Percentiles rank a stretch among this genome's conserved stretches.
Conservation (phyloP, 2,113 vertebrate genomes). For the Aspiorhynchus laticeps region DNA sequence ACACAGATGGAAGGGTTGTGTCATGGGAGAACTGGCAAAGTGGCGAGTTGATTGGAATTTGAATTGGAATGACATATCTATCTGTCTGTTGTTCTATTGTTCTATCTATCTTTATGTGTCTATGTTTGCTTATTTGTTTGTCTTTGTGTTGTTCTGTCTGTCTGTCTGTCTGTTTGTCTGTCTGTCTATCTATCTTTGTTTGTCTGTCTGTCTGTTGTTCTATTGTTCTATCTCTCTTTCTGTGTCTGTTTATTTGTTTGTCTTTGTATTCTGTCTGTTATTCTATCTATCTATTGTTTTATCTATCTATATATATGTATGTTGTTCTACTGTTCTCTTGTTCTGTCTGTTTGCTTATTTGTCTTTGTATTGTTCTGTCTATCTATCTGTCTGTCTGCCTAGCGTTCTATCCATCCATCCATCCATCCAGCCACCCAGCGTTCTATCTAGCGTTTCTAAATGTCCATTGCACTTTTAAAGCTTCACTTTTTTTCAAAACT, state of each 20-base stretch:
- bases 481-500: neutral
- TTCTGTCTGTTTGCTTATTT: too few relatives aligned
- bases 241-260: too few relatives aligned
- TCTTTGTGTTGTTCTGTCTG: neutral
- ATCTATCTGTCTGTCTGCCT: neutral
- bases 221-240: neutral
- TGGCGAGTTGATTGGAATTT: neutral
- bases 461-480: neutral
- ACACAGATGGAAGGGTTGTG: neutral
- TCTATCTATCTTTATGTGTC: neutral
- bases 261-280: too few relatives aligned
- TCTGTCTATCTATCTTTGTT: neutral
- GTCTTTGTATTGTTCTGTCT: neutral
- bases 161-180: neutral
- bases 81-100: neutral
- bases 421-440: neutral
- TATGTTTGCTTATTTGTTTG: neutral
- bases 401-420: neutral
- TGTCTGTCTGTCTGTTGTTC: neutral
- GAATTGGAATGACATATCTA: neutral
- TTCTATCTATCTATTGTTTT: too few relatives aligned
- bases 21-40: slow-evolving; percentile 37
- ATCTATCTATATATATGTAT: too few relatives aligned
- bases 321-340: too few relatives aligned
- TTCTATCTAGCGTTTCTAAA: too few relatives aligned